These are phyloP conservation scores for Gryon sp. DNA, from an alignment of 1,140 invertebrate species.

Conservation along the genomic window DNA sequence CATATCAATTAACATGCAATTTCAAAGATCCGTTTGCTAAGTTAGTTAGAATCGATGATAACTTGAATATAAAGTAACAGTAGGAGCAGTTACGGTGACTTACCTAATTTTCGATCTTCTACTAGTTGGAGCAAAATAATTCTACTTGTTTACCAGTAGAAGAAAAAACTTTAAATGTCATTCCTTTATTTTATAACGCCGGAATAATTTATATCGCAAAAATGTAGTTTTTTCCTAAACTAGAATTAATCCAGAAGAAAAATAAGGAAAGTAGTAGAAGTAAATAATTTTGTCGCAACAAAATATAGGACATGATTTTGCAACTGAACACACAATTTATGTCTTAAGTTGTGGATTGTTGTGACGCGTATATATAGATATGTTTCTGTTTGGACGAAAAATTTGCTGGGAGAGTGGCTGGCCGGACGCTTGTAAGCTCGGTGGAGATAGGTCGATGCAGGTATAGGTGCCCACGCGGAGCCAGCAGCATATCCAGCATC, in stretches of 20 bases:
- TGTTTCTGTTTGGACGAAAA: conserved; percentile 17
- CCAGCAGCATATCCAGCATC: conserved; percentile 67
- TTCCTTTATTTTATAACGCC: too few species aligned
- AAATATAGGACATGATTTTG: conserved; percentile 16
- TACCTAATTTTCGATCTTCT: neutral
- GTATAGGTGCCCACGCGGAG: conserved; percentile 67
- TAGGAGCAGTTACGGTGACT: conserved; percentile 40
- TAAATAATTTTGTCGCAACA: too few species aligned
- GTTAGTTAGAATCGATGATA: conserved; percentile 56
- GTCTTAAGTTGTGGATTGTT: conserved; percentile 7
- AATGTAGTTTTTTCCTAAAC: too few species aligned
- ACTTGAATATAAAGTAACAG: conserved; percentile 35
- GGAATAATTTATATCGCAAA: too few species aligned
- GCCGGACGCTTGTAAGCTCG: conserved; percentile 27
- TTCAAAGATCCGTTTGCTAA: conserved; percentile 42
- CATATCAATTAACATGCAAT: conserved; percentile 14
- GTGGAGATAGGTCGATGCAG: conserved; percentile 59
- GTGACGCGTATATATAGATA: conserved; percentile 1
- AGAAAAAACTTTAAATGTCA: too few species aligned
- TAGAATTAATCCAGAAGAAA: too few species aligned
- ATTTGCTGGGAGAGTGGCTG: conserved; percentile 13
- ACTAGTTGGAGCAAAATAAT: too few species aligned
- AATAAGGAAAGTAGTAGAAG: too few species aligned
- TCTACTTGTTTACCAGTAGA: too few species aligned
- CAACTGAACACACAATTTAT: conserved; percentile 32